Evolutionary conservation across 2,797 vertebrate species (phyloP), one percentile per base, ranked within the genome.

Genomic region (Pseudomugil tenellus): DNA sequence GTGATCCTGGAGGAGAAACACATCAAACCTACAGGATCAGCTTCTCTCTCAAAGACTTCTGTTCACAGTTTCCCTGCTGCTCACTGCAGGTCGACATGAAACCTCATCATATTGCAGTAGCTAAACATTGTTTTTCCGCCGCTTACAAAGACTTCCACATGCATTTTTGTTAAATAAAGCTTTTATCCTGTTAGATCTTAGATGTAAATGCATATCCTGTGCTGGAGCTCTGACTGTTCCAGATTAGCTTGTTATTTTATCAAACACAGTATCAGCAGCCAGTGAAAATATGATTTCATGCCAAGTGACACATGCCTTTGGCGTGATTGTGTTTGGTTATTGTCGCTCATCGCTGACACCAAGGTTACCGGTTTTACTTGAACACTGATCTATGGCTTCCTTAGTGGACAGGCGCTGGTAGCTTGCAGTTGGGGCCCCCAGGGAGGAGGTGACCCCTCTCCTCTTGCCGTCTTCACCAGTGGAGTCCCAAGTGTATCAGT

Each of bases 401-500:
- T 80, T 56, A 65, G 62, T 31, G 53, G 58, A 77, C 14, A 0
- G 62, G 51, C 71, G 52, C 70, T 62, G 0, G 21, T 37, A 32
- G 49, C 64, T 77, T 58, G 28, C 52, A 57, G 39, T 58, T 46
- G 26, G 55, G 74, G 43, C 29, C 80, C 66, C 41, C 1, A 1
- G 84, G 87, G 85, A 86, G 58, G n/a, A 68, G 61, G 78, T 83
- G 69, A 86, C 86, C 86, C 83, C 67, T 41, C 37, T 11, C 34
- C 76, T 89, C 74, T 66, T 26, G 62, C 43, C 69, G 58, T 77
- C 65, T 67, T 90, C 89, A 85, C 84, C 74, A 79, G 89, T 66
- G 70, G 57, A 41, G 82, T 88, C 86, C 87, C 89, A 75, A 88
- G 89, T 85, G 91, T 87, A 91, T 91, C 83, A 74, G 69, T 54